phyloP scores from a whole-genome alignment of 2,797 vertebrate species.

The Streptopelia turtur region DNA sequence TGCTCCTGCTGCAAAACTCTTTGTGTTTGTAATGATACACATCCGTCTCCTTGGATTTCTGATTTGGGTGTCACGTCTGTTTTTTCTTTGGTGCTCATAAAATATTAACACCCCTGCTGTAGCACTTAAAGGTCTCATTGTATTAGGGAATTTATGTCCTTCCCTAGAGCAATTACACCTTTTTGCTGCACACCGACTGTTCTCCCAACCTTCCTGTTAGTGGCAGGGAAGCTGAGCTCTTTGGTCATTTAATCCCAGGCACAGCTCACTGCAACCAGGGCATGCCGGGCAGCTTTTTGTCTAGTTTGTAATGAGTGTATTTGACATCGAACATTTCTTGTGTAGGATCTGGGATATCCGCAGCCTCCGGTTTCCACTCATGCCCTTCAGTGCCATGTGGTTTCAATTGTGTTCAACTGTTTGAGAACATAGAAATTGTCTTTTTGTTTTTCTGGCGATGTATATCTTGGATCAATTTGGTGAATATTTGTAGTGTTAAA shows the following conservation, averaged over 20 bases:
- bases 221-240: not conserved
- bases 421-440: not conserved
- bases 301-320: not conserved
- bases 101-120: conserved; percentile 63
- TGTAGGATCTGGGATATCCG: not conserved
- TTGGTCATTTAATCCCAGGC: not conserved
- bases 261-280: not conserved
- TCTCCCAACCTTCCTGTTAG: not conserved
- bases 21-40: not conserved
- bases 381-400: not conserved
- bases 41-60: not conserved
- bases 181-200: not conserved
- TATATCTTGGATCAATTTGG: not conserved
- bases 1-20: conserved; percentile 22
- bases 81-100: conserved; percentile 30
- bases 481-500: not conserved
- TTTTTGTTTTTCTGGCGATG: not conserved
- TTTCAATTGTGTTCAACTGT: not conserved
- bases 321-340: not conserved
- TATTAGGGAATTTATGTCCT: conserved; percentile 53
- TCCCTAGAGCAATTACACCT: conserved; percentile 39
- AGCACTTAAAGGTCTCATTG: conserved; percentile 42
- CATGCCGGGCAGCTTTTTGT: not conserved
- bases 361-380: not conserved
- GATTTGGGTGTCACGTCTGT: conserved; percentile 40